Evolutionary conservation across 2,797 vertebrate species (phyloP).

Genomic region (Chelonia mydas): DNA sequence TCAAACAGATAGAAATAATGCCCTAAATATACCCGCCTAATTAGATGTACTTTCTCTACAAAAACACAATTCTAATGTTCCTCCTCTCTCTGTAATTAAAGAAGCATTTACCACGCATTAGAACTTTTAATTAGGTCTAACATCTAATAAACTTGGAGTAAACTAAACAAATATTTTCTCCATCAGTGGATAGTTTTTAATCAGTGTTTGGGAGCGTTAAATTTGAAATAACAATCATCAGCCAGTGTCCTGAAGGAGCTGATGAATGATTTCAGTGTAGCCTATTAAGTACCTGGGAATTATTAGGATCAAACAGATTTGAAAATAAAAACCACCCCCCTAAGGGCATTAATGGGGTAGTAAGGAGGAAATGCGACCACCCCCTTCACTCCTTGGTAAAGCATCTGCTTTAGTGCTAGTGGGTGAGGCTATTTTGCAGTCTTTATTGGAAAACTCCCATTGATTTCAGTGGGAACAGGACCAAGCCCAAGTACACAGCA

Average conservation of each 20-base stretch:
- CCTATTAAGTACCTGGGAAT: background rate
- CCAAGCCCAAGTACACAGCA: background rate
- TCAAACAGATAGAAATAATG: conserved; percentile 70
- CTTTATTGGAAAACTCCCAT: background rate
- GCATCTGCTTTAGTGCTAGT: background rate
- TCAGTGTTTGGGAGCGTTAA: conserved; percentile 47
- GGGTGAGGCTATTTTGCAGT: background rate
- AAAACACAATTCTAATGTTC: conserved; percentile 75
- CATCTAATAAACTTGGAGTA: conserved; percentile 76
- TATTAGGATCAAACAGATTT: background rate
- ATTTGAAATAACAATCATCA: conserved; percentile 41
- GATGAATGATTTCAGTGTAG: conserved; percentile 31
- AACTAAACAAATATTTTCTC: conserved; percentile 75
- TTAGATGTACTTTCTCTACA: conserved; percentile 77
- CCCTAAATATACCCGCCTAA: conserved; percentile 67
- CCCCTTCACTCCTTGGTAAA: background rate
- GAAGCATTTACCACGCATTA: conserved; percentile 73
- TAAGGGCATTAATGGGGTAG: accelerated
- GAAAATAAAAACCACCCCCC: background rate
- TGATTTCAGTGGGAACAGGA: background rate
- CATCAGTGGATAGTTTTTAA: conserved; percentile 62
- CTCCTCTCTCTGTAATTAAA: conserved; percentile 74
- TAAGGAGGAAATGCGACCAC: background rate
- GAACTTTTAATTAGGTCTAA: conserved; percentile 79
- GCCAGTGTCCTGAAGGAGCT: background rate